phyloP scores from a whole-genome alignment of 2,113 vertebrate species.

The Chauna torquata region DNA sequence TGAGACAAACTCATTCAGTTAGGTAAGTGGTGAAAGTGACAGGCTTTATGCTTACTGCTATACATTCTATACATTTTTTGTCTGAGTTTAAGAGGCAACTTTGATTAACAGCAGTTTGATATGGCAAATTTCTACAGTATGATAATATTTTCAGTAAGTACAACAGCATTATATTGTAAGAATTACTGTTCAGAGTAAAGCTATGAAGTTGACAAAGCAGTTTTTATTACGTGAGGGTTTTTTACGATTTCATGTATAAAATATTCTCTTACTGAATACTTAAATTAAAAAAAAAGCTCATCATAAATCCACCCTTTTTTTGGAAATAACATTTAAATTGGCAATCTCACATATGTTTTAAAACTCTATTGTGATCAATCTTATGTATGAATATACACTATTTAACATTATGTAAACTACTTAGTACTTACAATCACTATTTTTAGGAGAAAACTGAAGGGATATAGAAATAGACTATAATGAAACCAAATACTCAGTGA shows the following conservation, averaged over 20 bases:
- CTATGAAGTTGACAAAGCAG: not conserved
- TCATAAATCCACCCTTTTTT: not conserved
- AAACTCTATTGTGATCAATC: not conserved
- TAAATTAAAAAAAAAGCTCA: not conserved
- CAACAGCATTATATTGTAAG: not conserved
- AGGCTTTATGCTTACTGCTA: not conserved
- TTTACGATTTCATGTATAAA: not conserved
- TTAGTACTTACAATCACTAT: not conserved
- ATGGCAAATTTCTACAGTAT: not conserved
- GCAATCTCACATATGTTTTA: not conserved
- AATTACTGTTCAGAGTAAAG: not conserved
- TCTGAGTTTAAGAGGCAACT: not conserved
- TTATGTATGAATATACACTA: not conserved
- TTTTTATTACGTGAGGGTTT: not conserved
- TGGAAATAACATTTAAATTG: not conserved
- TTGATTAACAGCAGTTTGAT: not conserved
- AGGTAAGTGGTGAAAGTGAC: not conserved
- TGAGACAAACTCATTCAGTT: not conserved
- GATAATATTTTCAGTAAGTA: not conserved
- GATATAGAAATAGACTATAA: constrained; percentile 13
- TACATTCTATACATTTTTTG: not conserved
- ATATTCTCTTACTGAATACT: not conserved
- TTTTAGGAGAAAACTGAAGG: constrained; percentile 24
- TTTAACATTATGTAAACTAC: not conserved
- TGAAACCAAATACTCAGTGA: constrained; percentile 40